Base-by-base conservation (phyloP, 1,140 invertebrate species). In the Epicauta chinensis region DNA sequence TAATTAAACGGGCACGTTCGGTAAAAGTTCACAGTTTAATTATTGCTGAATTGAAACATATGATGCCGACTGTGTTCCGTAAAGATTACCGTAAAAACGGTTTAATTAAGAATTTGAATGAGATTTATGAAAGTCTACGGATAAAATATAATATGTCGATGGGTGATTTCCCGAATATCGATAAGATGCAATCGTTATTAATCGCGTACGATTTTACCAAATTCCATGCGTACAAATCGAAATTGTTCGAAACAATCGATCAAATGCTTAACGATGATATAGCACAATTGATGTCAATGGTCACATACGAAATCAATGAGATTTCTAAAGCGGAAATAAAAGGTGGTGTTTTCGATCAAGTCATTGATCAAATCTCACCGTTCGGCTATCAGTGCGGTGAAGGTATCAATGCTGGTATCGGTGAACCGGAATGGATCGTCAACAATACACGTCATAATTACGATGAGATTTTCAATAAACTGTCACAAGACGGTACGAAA, bases 391-490 rank as follows among this genome's bases (percentile, higher is more conserved):
- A 93, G 60, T 80, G 86, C 61, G 93, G 94, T 17, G 96, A 98
- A 78, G 97, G 97, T 32, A 86, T 94, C 44, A 93, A 98, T 75
- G 93, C 92, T 31, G 96, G 94, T 29, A 83, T 84, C 53, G 93
- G 93, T 10, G 96, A 98, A 73, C 81, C 84, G 38, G 93, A 97
- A 67, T 99, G 97, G 97, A 89, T 99, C 58, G 94, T 98, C 52
- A 83, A 82, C 61, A 89, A 91, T 67, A 89, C 96, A 52, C 84
- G 91, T 64, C 80, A 75, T 12, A 74, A 83, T 64, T 96, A 91
- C 72, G 95, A 99, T 75, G 74, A 84, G 16, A 77, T 91, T 13
- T 99, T 99, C 74, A 77, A 89, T 42, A 78, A 74, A 32, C 80
- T 99, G 23, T 81, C 79, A 53, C 95, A 94, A 17, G 75, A 86